phyloP scores from a whole-genome alignment of 1,140 invertebrate genomes.

The Nixonia krombeini region DNA sequence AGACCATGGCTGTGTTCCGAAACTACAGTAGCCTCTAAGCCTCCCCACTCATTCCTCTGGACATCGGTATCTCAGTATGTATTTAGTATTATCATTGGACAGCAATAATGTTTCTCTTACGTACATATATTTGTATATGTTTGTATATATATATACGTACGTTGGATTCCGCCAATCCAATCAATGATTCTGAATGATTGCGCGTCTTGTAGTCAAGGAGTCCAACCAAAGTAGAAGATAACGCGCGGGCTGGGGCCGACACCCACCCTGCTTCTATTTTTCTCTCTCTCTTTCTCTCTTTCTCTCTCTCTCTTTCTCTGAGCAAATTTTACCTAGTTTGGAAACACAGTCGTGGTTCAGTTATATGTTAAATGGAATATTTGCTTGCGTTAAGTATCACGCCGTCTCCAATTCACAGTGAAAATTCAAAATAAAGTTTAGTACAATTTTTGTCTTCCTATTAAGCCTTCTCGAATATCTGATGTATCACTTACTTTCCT shows the following conservation, averaged over 20 bases:
- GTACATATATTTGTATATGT: slow-evolving; percentile 46
- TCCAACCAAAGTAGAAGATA: slow-evolving; percentile 56
- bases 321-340: slow-evolving; percentile 72
- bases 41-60: slow-evolving; percentile 69
- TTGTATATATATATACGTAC: slow-evolving; percentile 62
- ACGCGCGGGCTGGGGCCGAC: slow-evolving; percentile 36
- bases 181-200: slow-evolving; percentile 63
- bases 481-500: too few species aligned
- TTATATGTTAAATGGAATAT: slow-evolving; percentile 58
- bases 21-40: slow-evolving; percentile 75
- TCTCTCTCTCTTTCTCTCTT: slow-evolving; percentile 21
- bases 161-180: slow-evolving; percentile 67
- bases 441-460: neutral
- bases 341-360: slow-evolving; percentile 72
- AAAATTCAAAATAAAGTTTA: neutral
- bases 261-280: slow-evolving; percentile 39
- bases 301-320: slow-evolving; percentile 39
- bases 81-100: slow-evolving; percentile 8
- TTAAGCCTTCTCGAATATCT: too few species aligned
- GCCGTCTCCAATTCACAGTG: slow-evolving; percentile 49
- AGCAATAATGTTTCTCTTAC: slow-evolving; percentile 28
- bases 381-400: slow-evolving; percentile 63
- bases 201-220: slow-evolving; percentile 62
- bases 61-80: slow-evolving; percentile 41
- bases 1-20: slow-evolving; percentile 78